Conservation (phyloP, 2,888 invertebrate species). For the Exocentrus adspersus region DNA sequence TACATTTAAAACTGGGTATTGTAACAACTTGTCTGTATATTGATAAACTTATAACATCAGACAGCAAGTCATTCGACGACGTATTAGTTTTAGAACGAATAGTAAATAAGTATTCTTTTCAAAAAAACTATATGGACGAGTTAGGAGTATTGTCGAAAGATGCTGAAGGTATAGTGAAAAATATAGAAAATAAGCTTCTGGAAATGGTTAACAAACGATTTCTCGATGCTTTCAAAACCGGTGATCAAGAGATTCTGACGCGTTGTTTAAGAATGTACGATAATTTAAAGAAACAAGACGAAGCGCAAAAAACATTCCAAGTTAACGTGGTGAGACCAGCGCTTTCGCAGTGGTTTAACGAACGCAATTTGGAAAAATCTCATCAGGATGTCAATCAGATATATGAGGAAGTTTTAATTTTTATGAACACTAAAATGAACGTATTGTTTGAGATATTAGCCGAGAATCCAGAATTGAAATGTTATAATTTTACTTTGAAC, state of each 20-base stretch:
- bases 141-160: constrained; percentile 54
- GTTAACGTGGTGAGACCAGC: constrained; percentile 75
- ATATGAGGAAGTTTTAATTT: constrained; percentile 75
- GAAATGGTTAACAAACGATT: constrained; percentile 59
- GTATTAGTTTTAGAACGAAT: constrained; percentile 76
- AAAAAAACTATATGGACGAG: constrained; percentile 59
- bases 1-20: constrained; percentile 53
- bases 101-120: constrained; percentile 71
- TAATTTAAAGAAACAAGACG: constrained; percentile 73
- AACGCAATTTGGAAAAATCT: constrained; percentile 67
- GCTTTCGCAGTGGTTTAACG: constrained; percentile 77
- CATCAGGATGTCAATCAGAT: constrained; percentile 75
- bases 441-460: constrained; percentile 60
- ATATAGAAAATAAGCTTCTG: constrained; percentile 59
- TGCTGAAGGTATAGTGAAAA: constrained; percentile 46
- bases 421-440: constrained; percentile 77
- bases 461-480: constrained; percentile 64
- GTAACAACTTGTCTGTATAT: constrained; percentile 53
- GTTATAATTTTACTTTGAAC: constrained; percentile 82
- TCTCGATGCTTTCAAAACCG: constrained; percentile 68
- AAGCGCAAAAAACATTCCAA: constrained; percentile 78
- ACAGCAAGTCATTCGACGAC: constrained; percentile 63
- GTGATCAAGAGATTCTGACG: constrained; percentile 68
- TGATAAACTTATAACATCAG: constrained; percentile 52
- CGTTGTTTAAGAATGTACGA: constrained; percentile 68